phyloP scores from a whole-genome alignment of 2,113 vertebrate genomes.

The Melanotaenia duboulayi region DNA sequence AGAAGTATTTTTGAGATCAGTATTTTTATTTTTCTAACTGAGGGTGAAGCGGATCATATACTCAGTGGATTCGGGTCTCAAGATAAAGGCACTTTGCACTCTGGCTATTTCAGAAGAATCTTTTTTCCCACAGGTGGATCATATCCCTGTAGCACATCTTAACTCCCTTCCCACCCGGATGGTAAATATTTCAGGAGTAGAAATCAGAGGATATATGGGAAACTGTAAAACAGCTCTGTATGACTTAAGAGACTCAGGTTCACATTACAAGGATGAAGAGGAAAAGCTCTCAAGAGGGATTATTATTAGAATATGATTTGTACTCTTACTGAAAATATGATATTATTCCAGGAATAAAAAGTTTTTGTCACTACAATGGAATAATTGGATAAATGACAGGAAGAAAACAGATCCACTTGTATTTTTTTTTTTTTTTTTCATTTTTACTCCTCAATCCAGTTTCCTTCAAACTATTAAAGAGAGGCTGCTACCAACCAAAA shows the following conservation, averaged over 20 bases:
- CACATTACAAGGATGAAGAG: constrained; percentile 38
- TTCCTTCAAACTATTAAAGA: too few relatives aligned
- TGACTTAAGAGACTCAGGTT: constrained; percentile 58
- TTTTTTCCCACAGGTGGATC: constrained; percentile 69
- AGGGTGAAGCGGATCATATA: constrained; percentile 41
- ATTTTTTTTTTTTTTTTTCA: too few relatives aligned
- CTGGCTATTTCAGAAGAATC: constrained; percentile 71
- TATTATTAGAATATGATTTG: constrained; percentile 25
- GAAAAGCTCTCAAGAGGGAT: constrained; percentile 33
- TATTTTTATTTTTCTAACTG: constrained; percentile 48
- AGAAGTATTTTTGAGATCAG: constrained; percentile 18
- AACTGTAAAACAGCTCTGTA: constrained; percentile 55
- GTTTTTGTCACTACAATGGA: too few relatives aligned
- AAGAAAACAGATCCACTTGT: too few relatives aligned
- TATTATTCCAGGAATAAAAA: not conserved
- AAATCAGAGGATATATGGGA: constrained; percentile 67
- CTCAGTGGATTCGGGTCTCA: constrained; percentile 50
- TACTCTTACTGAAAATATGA: not conserved
- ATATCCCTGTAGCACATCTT: constrained; percentile 67
- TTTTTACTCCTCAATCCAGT: too few relatives aligned
- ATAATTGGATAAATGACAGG: too few relatives aligned
- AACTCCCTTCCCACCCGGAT: constrained; percentile 60
- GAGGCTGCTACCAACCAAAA: too few relatives aligned
- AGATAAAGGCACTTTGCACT: constrained; percentile 65
- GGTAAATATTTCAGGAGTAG: constrained; percentile 77